These are phyloP conservation scores for Python bivittatus DNA, from an alignment of 2,113 vertebrate species.

Conservation along the genomic window DNA sequence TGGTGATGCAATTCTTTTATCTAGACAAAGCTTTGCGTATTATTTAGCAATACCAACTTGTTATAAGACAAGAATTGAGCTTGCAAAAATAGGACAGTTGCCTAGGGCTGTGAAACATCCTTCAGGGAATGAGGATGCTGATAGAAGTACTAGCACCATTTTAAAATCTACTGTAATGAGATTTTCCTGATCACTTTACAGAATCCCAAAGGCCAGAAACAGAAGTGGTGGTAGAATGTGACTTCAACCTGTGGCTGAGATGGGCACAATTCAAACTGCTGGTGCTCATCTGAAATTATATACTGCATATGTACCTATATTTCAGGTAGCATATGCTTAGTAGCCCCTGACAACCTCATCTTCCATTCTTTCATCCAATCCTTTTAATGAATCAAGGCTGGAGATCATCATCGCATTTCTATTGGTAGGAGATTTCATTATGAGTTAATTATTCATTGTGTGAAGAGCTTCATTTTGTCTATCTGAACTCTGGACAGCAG, in stretches of 20 bases:
- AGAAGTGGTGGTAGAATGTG: not conserved
- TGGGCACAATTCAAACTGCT: not conserved
- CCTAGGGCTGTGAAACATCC: constrained; percentile 24
- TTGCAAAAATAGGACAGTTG: constrained; percentile 42
- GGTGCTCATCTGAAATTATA: not conserved
- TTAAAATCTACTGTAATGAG: not conserved
- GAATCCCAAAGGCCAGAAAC: not conserved
- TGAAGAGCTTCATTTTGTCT: not conserved
- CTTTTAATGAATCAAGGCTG: not conserved
- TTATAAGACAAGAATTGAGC: constrained; percentile 21
- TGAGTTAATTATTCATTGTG: not conserved
- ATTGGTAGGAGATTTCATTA: not conserved
- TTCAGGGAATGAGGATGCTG: not conserved
- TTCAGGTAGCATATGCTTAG: not conserved
- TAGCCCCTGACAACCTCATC: not conserved
- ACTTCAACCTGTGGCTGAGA: not conserved
- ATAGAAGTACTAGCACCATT: constrained; percentile 9
- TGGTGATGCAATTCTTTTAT: constrained; percentile 28
- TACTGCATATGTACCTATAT: not conserved
- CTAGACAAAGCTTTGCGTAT: constrained; percentile 17
- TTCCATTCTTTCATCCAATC: too few relatives aligned
- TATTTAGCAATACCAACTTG: constrained; percentile 31
- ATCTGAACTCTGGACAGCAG: not conserved
- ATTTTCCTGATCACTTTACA: not conserved
- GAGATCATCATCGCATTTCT: not conserved